These are phyloP conservation scores for Poeciliopsis gracilis DNA, from an alignment of 2,797 vertebrate genomes.

Conservation along the genomic window DNA sequence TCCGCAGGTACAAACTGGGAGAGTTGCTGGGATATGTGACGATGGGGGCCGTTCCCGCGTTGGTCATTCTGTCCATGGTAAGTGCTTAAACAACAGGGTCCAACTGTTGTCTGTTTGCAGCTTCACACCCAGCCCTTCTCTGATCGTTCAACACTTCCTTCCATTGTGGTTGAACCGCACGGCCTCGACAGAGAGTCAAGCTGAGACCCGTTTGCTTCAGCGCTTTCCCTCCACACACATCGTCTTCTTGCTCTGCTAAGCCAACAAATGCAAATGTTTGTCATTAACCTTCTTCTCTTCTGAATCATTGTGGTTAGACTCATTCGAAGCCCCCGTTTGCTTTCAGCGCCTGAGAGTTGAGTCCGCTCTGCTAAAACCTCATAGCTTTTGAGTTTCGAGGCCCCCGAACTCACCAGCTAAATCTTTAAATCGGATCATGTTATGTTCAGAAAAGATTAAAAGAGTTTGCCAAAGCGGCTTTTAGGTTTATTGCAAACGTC, in stretches of 20 bases:
- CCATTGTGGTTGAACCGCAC: slow-evolving; percentile 27
- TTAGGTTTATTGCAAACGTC: background rate
- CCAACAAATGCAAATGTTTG: background rate
- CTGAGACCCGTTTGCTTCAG: slow-evolving; percentile 16
- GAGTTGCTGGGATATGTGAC: slow-evolving; percentile 89
- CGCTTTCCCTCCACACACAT: background rate
- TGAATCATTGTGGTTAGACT: background rate
- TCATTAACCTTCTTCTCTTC: slow-evolving; percentile 7
- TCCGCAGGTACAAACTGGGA: slow-evolving; percentile 89
- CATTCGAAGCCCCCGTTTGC: background rate
- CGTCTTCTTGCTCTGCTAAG: background rate
- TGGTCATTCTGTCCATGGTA: slow-evolving; percentile 94
- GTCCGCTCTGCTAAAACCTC: background rate
- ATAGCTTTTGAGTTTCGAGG: slow-evolving; percentile 1
- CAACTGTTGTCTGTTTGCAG: background rate
- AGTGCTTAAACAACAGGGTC: slow-evolving; percentile 49
- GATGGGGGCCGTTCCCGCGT: slow-evolving; percentile 90
- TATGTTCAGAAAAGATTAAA: slow-evolving; percentile 16
- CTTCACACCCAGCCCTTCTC: background rate
- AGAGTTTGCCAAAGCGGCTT: background rate
- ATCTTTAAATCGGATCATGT: slow-evolving; percentile 1
- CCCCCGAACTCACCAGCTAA: background rate
- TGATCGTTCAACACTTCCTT: slow-evolving; percentile 34
- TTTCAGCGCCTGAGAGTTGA: background rate
- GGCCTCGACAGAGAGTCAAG: slow-evolving; percentile 4